phyloP scores from a whole-genome alignment of 1,140 invertebrate genomes.

The Drosophila sproati region DNA sequence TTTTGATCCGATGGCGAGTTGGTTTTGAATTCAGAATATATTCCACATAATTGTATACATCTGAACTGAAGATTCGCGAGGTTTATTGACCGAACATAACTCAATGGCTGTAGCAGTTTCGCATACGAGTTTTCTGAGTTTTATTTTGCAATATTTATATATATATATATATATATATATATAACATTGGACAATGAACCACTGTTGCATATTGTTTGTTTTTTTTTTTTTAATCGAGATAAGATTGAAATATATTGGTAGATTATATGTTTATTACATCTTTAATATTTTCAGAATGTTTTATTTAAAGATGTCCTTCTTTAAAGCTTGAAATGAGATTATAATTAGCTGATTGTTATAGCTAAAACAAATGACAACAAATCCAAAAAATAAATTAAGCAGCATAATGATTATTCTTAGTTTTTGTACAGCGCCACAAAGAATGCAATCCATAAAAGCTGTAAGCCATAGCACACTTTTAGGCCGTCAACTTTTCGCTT shows the following conservation, averaged over 20 bases:
- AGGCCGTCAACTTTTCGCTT: slow-evolving; percentile 14
- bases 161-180: too few species aligned
- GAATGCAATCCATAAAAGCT: not conserved
- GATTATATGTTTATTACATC: too few species aligned
- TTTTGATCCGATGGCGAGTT: slow-evolving; percentile 18
- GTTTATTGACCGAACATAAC: slow-evolving; percentile 39
- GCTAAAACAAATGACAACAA: too few species aligned
- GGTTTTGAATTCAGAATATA: slow-evolving; percentile 34
- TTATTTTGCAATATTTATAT: too few species aligned
- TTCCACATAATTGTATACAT: slow-evolving; percentile 17
- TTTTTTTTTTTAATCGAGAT: too few species aligned
- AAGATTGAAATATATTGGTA: too few species aligned
- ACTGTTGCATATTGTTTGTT: not conserved
- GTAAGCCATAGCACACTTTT: slow-evolving; percentile 28
- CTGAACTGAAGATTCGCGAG: slow-evolving; percentile 6
- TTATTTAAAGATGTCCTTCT: too few species aligned
- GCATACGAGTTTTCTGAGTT: too few species aligned
- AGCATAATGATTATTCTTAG: slow-evolving; percentile 21
- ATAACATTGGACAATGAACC: not conserved
- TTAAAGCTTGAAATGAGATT: too few species aligned
- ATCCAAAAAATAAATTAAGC: not conserved
- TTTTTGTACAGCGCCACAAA: not conserved
- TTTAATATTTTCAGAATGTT: too few species aligned
- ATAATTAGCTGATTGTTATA: not conserved
- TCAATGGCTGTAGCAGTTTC: not conserved